Evolutionary conservation across 2,113 vertebrate genomes (phyloP).

Genomic region (Elgaria multicarinata): DNA sequence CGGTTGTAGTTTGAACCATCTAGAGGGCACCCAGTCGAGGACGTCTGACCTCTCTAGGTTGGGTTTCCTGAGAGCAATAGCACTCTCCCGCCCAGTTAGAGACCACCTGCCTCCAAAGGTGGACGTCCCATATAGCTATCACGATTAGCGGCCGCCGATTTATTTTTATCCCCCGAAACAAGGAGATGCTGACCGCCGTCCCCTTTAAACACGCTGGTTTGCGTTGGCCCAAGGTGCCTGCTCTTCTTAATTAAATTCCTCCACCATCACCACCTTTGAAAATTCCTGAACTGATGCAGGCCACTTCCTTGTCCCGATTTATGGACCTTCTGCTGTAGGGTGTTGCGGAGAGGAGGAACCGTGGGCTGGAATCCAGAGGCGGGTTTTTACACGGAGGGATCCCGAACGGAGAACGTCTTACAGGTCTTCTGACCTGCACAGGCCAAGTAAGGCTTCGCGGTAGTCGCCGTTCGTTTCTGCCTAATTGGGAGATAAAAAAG

Average conservation of each 20-base stretch:
- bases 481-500: constrained; percentile 37
- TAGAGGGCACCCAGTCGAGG: no score
- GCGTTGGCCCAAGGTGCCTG: no score
- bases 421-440: constrained; percentile 75
- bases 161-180: neutral
- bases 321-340: no score
- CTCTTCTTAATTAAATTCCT: neutral
- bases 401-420: neutral
- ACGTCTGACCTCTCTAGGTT: no score
- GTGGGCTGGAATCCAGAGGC: neutral
- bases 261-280: neutral
- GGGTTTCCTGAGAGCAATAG: neutral
- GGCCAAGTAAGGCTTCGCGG: constrained; percentile 50
- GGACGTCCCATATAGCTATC: neutral
- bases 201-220: neutral
- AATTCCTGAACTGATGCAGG: neutral
- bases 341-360: neutral
- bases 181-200: no score
- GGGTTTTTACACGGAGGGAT: neutral
- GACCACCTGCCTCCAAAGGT: neutral
- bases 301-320: neutral
- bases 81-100: neutral
- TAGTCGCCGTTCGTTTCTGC: constrained; percentile 55
- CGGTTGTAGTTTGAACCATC: no score
- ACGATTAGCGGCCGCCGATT: neutral